Base-by-base conservation (phyloP, 2,797 vertebrate genomes). In the Dipus sagitta region DNA sequence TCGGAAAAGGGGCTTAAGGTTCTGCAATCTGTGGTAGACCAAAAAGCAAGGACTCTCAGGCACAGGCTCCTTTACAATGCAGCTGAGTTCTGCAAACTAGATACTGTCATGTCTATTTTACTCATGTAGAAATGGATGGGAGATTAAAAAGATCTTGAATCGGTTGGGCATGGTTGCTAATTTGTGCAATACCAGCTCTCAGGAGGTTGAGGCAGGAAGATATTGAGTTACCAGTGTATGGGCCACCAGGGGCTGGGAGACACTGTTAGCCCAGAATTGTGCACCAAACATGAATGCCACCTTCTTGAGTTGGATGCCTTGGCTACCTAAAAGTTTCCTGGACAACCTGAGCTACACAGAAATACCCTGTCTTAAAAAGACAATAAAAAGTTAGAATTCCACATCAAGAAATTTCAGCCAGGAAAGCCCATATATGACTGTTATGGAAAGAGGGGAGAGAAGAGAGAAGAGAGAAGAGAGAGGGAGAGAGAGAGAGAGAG, bases 101-200 rank as follows among this genome's bases (percentile, higher is more conserved):
- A 26, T 58, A 47, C 26, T 86, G 23, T 13, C n/a, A 65, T 72
- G 11, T 76, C 20, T 54, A 74, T 81, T 93, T 90, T 77, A 47
- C 52, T 38, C 64, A 81, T 23, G 10, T 74, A 68, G 9, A 86
- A 72, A 72, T 42, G 76, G 74, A 79, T 9, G 71, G 23, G n/a
- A 72, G 52, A 81, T 84, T 89, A 74, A 54, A 81, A 96, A 78
- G 3, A 60, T 58, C 28, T 71, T 87, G 38, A 12, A 86, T 85
- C 82, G 30, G 17, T 9, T 20, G 2, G 28, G 2, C 17, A 38
- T 67, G 26, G 34, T 47, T 5, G 18, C 60, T 81, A 24, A 17
- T 11, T 81, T n/a, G 0, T 81, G 24, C 42, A 42, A 65, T 65
- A 4, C 54, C 4, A 82, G 34, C 14, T 11, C 24, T 28, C 38